Evolutionary conservation across 2,888 invertebrate genomes (phyloP).

Genomic region (Leptinotarsa peninsularis): DNA sequence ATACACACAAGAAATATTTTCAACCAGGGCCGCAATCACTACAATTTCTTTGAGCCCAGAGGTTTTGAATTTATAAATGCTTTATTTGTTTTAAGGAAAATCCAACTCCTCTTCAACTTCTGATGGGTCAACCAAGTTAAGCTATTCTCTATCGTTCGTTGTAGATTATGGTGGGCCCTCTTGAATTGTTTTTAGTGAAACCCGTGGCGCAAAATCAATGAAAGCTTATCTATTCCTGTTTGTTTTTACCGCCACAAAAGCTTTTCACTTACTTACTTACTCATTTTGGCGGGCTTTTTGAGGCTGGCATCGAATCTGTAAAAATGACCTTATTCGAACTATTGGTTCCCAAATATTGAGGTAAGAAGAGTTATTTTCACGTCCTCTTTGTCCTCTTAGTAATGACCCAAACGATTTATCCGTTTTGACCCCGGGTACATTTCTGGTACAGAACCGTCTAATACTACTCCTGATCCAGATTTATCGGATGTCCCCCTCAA

Average conservation of each 20-base stretch:
- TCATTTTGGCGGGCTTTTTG: neutral
- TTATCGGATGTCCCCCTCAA: neutral
- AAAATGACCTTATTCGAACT: neutral
- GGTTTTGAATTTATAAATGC: neutral
- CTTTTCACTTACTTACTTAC: neutral
- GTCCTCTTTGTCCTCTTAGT: neutral
- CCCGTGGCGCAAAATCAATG: neutral
- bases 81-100: neutral
- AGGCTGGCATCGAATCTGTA: neutral
- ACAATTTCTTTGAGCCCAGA: neutral
- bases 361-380: neutral
- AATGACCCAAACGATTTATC: neutral
- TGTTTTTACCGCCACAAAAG: neutral
- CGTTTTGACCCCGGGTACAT: neutral
- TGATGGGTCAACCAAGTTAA: neutral
- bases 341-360: neutral
- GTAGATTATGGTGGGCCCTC: neutral
- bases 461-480: neutral
- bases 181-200: neutral
- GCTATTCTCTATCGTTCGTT: neutral
- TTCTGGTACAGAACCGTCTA: neutral
- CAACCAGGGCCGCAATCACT: neutral
- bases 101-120: neutral
- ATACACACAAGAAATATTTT: constrained; percentile 34
- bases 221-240: neutral